These are phyloP conservation scores for Rhynchomys soricoides DNA, from an alignment of 2,113 vertebrate genomes.

Conservation along the genomic window DNA sequence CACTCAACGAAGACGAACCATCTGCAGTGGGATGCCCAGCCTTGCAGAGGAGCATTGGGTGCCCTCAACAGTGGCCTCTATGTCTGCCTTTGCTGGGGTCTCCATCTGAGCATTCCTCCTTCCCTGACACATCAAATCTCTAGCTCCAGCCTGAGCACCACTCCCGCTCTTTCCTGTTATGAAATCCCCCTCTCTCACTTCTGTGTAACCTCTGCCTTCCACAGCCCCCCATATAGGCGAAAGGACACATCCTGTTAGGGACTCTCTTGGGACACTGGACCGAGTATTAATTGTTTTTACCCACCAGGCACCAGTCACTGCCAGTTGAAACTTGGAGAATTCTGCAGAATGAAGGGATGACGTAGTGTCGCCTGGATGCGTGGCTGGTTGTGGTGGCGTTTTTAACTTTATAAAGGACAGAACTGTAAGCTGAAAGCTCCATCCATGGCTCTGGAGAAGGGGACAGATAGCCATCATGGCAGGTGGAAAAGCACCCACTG, in stretches of 20 bases:
- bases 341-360: background rate
- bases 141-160: background rate
- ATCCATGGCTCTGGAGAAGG: slow-evolving; percentile 22
- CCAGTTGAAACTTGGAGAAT: background rate
- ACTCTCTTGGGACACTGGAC: background rate
- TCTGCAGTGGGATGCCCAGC: background rate
- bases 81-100: background rate
- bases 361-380: background rate
- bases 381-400: background rate
- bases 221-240: background rate
- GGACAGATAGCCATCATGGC: slow-evolving; percentile 34
- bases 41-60: background rate
- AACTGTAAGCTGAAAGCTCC: background rate
- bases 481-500: background rate
- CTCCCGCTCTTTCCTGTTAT: background rate
- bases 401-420: slow-evolving; percentile 50
- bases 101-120: background rate
- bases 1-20: no score
- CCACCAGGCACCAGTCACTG: background rate
- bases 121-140: background rate
- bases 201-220: background rate
- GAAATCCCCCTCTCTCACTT: background rate
- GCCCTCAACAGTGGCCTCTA: background rate
- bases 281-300: slow-evolving; percentile 2
- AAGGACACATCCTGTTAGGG: background rate